Evolutionary conservation across 2,797 vertebrate species (phyloP), one percentile per base, ranked within the genome.

Genomic region (Chromobotia macracanthus): DNA sequence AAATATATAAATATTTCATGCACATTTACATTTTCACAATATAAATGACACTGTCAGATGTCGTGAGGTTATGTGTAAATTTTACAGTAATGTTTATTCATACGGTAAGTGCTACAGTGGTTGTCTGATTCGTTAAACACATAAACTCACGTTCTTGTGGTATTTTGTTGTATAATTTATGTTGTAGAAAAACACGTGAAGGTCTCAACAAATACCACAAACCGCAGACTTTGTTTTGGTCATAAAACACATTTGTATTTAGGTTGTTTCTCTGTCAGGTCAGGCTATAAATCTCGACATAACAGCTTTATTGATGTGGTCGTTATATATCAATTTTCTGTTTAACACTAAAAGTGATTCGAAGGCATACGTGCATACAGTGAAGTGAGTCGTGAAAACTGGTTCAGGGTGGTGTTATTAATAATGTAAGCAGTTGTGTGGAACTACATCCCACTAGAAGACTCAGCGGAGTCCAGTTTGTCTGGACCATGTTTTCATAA

Each of bases 401-500:
- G 28, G 28, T 28, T 28, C 4, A 19, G 21, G 19, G 44, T 2
- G 12, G 8, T 10, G 9, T 28, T 12, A 28, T 11, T 4, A 18
- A 31, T 31, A 38, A 46, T 21, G 15, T 19, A 10, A 35, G 13
- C 13, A 41, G 23, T 56, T 46, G 15, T 68, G 9, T 58, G 21
- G 11, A 23, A 58, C 12, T 19, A 70, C 67, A 41, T 63, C 44
- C 12, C 3, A n/a, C n/a, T n/a, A n/a, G n/a, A n/a, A n/a, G n/a
- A 25, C 4, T 28, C 28, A 12, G 23, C 1, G 61, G 19, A 25
- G 66, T 83, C 50, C 53, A 48, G 65, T n/a, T 75, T 55, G 31
- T 79, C 28, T 75, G 79, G 66, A 51, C 60, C 72, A 79, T 81
- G 67, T 72, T 79, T 79, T 79, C 73, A 35, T 35, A 50, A 51